Evolutionary conservation across 2,888 invertebrate species (phyloP), one percentile per base, ranked within the genome.

Genomic region (Gnatocerus cornutus): DNA sequence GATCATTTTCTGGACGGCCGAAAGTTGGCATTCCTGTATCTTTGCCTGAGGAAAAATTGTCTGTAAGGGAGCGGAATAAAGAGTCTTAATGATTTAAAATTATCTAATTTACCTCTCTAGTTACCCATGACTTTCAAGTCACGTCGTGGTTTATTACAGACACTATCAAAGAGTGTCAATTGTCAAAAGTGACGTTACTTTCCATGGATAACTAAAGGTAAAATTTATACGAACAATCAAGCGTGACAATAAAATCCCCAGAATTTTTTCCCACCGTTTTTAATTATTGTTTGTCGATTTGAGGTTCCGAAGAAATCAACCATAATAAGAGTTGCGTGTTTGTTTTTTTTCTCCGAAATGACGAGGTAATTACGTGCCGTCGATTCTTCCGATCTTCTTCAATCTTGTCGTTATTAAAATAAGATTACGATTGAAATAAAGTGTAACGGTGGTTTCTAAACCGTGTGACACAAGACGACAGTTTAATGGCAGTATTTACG

Each of bases 11-110:
- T 48, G 92, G 88, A 69, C 94, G 89, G 59, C 92, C 92, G 83
- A 93, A 95, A 29, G 92, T 90, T 55, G 70, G 91, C 83, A 93
- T 89, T 69, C 94, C 91, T 76, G 94, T 92, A 84, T 96, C 95
- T 90, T 94, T 94, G 84, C 93, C 94, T 89, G 91, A 86, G 81
- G 84, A 84, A 83, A 84, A 84, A 84, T 81, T 82, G 82, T 84
- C 85, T 85, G 84, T 84, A 85, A 84, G 81, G 63, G 69, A 66
- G 70, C 58, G 72, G 64, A 68, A 33, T 50, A 73, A 41, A 63
- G 37, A 7, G 52, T 66, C 67, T 73, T 71, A 71, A 71, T 71
- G 52, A 67, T 68, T 45, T 68, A 29, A 46, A n/a, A n/a, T n/a
- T n/a, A n/a, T n/a, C n/a, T n/a, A n/a, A n/a, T n/a, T n/a, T n/a